Base-by-base conservation (phyloP, 2,888 invertebrate genomes). In the Danaus chrysippus region DNA sequence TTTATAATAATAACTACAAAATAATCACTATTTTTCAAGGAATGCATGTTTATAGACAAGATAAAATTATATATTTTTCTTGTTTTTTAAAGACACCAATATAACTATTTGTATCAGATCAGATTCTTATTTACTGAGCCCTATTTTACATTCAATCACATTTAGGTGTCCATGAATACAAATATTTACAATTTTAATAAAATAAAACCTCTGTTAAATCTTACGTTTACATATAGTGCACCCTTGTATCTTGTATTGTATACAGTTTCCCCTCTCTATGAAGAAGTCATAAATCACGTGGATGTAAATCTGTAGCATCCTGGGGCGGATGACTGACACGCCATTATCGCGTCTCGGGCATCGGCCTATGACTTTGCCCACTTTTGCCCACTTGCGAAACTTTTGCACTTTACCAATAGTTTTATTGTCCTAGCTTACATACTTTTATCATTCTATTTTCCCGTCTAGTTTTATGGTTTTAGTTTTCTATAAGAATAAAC, bases 231-330 rank as follows among this genome's bases (percentile, higher is more conserved):
- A 34, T 34, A 34, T 34, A 34, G 72, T 76, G 11, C 17, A 49
- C 76, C 77, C 73, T 76, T 76, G 70, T 80, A 79, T 82, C 83
- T 84, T 75, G 76, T 34, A 34, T 84, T 75, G 76, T 83, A 83
- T 86, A 83, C 74, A 85, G 84, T 84, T 83, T 83, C 82, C 86
- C 84, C 86, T 86, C 85, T 87, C 79, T 84, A 90, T 89, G 86
- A 90, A 90, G 87, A 84, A 87, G 86, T 85, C 88, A 88, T 91
- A 90, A 90, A 91, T 91, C 89, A 90, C 82, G 72, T 72, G 85
- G 81, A 90, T 90, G 89, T 90, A 91, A 89, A 90, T 91, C 90
- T 89, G 88, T 84, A 87, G 81, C 86, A 86, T 84, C 86, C 86
- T 87, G 82, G 78, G 79, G 77, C 80, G 84, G 85, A 81, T 90